A percentile compares a stretch with the other conserved stretches of the same genome.
Conservation (phyloP, 2,888 invertebrate species). For the Cheilosia scutellata region DNA sequence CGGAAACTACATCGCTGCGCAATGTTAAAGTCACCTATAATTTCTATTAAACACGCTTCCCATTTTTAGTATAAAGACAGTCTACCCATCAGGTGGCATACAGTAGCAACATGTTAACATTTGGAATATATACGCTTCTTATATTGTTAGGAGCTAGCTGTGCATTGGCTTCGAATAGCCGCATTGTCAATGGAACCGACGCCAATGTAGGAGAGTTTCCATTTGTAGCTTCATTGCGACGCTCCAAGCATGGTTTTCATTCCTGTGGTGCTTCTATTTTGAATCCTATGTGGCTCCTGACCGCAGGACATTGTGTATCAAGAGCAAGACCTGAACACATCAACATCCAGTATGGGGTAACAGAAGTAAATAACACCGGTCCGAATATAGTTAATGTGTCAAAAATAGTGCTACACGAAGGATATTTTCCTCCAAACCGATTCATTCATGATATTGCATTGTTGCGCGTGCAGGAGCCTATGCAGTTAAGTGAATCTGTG, state of each 20-base stretch:
- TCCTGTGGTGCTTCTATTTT: conserved; percentile 81
- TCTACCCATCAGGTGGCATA: background rate
- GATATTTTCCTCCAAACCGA: conserved; percentile 79
- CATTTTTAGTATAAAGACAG: conserved; percentile 31
- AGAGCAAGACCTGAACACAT: conserved; percentile 76
- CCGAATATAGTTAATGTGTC: conserved; percentile 78
- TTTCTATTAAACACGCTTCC: background rate
- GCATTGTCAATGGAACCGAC: conserved; percentile 81
- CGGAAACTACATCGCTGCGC: conserved; percentile 44
- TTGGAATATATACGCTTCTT: conserved; percentile 30
- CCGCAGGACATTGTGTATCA: conserved; percentile 82
- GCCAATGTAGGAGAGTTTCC: conserved; percentile 80
- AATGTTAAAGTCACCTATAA: conserved; percentile 1
- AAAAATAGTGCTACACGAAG: conserved; percentile 79
- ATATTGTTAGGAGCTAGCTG: conserved; percentile 3
- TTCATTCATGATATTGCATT: conserved; percentile 81
- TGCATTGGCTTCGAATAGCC: conserved; percentile 7
- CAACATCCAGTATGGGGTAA: conserved; percentile 81
- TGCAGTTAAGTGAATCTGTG: conserved; percentile 76
- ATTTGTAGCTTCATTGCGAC: conserved; percentile 80
- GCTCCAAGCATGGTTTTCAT: conserved; percentile 79
- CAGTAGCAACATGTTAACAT: conserved; percentile 57
- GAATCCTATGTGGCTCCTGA: conserved; percentile 81
- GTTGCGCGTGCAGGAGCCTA: conserved; percentile 77
- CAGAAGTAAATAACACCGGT: conserved; percentile 77